Evolutionary conservation across 2,113 vertebrate genomes (phyloP).

Genomic region (Litocranius walleri): DNA sequence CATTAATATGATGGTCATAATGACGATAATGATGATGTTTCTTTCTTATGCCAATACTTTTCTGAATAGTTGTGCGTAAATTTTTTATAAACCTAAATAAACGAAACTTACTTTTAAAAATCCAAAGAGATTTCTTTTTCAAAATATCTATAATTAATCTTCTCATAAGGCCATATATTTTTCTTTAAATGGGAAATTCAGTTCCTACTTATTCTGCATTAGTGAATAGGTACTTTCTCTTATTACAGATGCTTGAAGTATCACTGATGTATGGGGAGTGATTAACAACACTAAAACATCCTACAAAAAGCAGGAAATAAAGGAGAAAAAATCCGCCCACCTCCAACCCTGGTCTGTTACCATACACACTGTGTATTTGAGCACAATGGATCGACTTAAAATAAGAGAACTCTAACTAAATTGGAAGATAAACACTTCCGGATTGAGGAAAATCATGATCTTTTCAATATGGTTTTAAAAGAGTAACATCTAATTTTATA

Average conservation of each 20-base stretch:
- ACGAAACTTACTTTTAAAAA: background rate
- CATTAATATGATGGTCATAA: background rate
- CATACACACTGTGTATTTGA: background rate
- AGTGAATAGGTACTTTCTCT: background rate
- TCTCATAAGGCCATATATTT: slow-evolving; percentile 5
- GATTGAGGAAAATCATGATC: background rate
- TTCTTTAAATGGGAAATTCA: slow-evolving; percentile 18
- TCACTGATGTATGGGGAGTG: background rate
- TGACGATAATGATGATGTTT: background rate
- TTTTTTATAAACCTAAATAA: background rate
- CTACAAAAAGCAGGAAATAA: background rate
- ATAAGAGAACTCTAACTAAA: slow-evolving; percentile 25
- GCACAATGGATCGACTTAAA: background rate
- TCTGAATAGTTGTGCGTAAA: background rate
- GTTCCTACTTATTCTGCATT: background rate
- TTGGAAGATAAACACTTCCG: background rate
- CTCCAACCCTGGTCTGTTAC: background rate
- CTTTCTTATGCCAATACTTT: background rate
- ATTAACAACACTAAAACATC: background rate
- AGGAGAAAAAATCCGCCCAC: background rate
- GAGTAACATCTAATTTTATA: background rate
- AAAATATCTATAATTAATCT: background rate
- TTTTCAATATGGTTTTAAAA: slow-evolving; percentile 13
- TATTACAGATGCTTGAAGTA: background rate
- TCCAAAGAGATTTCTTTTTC: background rate